Percentiles rank a stretch among this genome's conserved stretches.
Evolutionary conservation across 53 echinoderm and acorn worm species (phyloP).

Genomic region (Holothuria scabra): DNA sequence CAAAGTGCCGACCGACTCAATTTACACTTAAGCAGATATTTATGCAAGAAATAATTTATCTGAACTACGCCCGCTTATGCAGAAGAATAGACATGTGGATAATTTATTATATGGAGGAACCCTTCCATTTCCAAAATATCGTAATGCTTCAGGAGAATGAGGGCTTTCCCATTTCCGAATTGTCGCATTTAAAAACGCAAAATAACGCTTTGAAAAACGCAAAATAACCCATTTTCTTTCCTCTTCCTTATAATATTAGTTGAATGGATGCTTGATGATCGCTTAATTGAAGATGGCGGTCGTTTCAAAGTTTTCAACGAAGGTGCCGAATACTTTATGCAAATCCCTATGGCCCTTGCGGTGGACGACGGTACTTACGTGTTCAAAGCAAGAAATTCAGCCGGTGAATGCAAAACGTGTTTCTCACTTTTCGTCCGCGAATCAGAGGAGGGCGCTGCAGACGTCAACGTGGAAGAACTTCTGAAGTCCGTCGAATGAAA

Average conservation of each 20-base stretch:
- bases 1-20: too few species aligned
- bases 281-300: slow-evolving; percentile 81
- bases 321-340: slow-evolving; percentile 68
- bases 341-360: slow-evolving; percentile 82
- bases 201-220: too few species aligned
- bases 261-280: slow-evolving; percentile 78
- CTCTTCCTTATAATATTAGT: slow-evolving; percentile 48
- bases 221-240: not conserved
- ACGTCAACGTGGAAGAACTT: slow-evolving; percentile 78
- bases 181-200: not conserved
- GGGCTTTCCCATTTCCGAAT: too few species aligned
- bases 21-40: too few species aligned
- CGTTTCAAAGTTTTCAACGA: slow-evolving; percentile 76
- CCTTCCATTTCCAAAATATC: too few species aligned
- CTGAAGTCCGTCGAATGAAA: slow-evolving; percentile 75
- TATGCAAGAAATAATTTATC: too few species aligned
- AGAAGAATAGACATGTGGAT: too few species aligned
- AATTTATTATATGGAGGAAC: too few species aligned
- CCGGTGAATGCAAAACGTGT: slow-evolving; percentile 85
- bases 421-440: slow-evolving; percentile 69
- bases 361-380: slow-evolving; percentile 83
- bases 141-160: too few species aligned
- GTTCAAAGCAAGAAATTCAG: slow-evolving; percentile 72
- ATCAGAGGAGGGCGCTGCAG: slow-evolving; percentile 61
- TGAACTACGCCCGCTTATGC: too few species aligned